These are phyloP conservation scores for Xenus cinereus DNA, from an alignment of 2,113 vertebrate species.

Conservation along the genomic window DNA sequence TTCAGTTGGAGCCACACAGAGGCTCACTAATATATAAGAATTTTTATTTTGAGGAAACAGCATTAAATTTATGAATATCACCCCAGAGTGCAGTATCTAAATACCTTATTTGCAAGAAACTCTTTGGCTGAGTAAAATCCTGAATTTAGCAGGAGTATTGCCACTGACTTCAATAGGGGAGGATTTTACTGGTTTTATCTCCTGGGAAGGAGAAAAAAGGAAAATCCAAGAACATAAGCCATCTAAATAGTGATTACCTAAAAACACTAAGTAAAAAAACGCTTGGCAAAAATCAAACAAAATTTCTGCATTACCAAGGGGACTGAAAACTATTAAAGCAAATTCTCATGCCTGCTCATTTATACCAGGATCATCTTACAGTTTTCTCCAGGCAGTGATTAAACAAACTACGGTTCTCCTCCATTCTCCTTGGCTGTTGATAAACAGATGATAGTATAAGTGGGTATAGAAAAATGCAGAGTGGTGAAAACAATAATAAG, in stretches of 20 bases:
- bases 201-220: not conserved
- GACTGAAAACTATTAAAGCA: slow-evolving; percentile 35
- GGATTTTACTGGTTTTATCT: slow-evolving; percentile 37
- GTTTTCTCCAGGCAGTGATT: slow-evolving; percentile 52
- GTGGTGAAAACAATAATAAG: not conserved
- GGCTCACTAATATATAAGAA: not conserved
- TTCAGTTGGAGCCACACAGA: not conserved
- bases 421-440: not conserved
- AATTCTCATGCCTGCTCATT: slow-evolving; percentile 22
- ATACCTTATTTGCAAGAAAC: slow-evolving; percentile 47
- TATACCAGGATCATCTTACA: slow-evolving; percentile 31
- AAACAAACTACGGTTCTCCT: slow-evolving; percentile 14
- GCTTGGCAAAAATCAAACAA: slow-evolving; percentile 34
- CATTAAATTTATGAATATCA: slow-evolving; percentile 33
- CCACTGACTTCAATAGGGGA: slow-evolving; percentile 8
- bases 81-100: slow-evolving; percentile 34
- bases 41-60: slow-evolving; percentile 41
- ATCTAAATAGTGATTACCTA: slow-evolving; percentile 35
- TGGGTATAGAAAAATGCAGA: not conserved
- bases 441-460: slow-evolving; percentile 1
- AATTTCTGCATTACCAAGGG: slow-evolving; percentile 22
- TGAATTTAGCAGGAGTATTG: slow-evolving; percentile 32
- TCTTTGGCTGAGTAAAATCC: not conserved
- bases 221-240: slow-evolving; percentile 29
- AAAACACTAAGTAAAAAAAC: not conserved